Base-by-base conservation (phyloP, 2,797 vertebrate species). In the Halcyon badia region DNA sequence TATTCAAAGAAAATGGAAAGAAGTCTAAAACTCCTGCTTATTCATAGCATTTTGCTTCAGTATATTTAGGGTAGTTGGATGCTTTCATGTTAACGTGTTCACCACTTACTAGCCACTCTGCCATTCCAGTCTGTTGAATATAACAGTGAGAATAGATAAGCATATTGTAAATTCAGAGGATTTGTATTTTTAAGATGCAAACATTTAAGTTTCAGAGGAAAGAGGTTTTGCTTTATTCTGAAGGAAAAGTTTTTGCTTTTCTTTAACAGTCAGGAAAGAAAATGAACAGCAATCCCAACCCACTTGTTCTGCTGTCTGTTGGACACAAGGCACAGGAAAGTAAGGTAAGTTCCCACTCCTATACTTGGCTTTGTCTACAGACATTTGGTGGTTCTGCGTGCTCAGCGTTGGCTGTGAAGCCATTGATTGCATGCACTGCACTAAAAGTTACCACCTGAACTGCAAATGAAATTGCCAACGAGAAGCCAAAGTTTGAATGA, bases 201-300 rank as follows among this genome's bases (percentile, higher is more conserved):
- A 61, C 6, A 49, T 54, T 41, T 24, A 89, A 41, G 57, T 83
- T 83, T 91, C 81, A 88, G 52, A 73, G 57, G 39, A 58, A 44
- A 79, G 54, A 80, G 28, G 10, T 64, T 87, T 82, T 68, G 15
- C 75, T 70, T 41, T 60, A 16, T 88, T 87, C 92, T 94, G 92
- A 97, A 95, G 58, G 57, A 76, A 39, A 92, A 95, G 83, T 69
- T 88, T 95, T 58, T 52, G 90, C 64, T 97, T 94, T 75, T 95
- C 88, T 83, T 93, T 92, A 97, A 33, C 97, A 99, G 99, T 99
- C 99, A 17, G 99, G 98, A 89, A 99, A 99, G 98, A 99, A 99
- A 94, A 98, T 99, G 91, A 99, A 98, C 98, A 99, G 99, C 89
- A 99, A 98, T 68, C 99, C 99, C 73, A 99, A 98, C 94, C 99